A percentile compares a stretch with the other conserved stretches of the same genome.
Conservation (phyloP, 1,140 invertebrate species). For the Pachyrhynchus sulphureomaculatus region DNA sequence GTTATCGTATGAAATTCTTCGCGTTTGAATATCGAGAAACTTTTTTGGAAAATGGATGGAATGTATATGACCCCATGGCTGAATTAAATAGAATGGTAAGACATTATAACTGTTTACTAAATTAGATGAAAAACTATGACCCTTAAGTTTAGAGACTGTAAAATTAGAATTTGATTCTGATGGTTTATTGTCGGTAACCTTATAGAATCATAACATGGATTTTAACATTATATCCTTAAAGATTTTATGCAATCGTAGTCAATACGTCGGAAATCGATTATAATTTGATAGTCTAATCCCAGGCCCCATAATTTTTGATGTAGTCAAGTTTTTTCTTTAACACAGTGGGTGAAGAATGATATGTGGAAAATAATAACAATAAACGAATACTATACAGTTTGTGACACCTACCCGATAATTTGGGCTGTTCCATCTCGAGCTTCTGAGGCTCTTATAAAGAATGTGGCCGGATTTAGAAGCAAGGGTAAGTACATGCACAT, state of each 20-base stretch:
- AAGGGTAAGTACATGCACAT: no score
- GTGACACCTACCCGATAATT: conserved; percentile 94
- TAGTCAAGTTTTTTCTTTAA: no score
- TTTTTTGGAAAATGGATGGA: conserved; percentile 93
- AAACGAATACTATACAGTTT: conserved; percentile 92
- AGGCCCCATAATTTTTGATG: no score
- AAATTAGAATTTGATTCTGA: no score
- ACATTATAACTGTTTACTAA: not conserved
- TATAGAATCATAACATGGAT: no score
- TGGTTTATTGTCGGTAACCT: no score
- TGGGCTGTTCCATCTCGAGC: conserved; percentile 88
- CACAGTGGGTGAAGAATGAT: conserved; percentile 90
- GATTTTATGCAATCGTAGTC: no score
- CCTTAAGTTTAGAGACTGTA: no score
- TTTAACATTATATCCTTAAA: no score
- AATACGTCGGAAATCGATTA: no score
- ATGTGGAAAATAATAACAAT: conserved; percentile 94
- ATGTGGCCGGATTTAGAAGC: conserved; percentile 85
- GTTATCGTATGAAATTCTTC: conserved; percentile 84
- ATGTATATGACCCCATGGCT: conserved; percentile 90
- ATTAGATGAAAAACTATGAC: no score
- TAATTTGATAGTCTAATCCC: no score
- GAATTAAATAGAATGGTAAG: conserved; percentile 89
- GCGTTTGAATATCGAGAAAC: conserved; percentile 86
- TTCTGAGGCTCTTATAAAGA: conserved; percentile 83